Evolutionary conservation across 2,797 vertebrate genomes (phyloP), one percentile per base, ranked within the genome.

Genomic region (Tolypeutes matacus): DNA sequence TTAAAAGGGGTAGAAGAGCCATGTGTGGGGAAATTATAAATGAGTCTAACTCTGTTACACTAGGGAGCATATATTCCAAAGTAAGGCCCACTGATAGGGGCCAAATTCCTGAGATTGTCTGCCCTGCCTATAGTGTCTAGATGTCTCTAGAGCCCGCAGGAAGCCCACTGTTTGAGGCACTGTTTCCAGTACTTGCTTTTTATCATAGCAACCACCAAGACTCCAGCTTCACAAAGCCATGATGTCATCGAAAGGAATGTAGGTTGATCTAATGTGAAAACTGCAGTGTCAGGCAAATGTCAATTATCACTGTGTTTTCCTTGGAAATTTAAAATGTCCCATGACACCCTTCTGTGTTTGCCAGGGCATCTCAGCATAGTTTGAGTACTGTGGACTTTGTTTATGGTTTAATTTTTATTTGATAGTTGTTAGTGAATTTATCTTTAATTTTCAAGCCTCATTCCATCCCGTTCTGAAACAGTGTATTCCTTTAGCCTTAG

Each of bases 111-210:
- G 46, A 46, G 46, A 8, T 46, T 46, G 46, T 46, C 46, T 46
- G 46, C 46, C 46, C 46, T 46, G 46, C 46, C 46, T 46, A 9
- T 39, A 46, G 46, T 46, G 46, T 46, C 46, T 9, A 46, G 46
- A 46, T 46, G 46, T 9, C 46, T 46, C 46, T 46, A 46, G 46
- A 46, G 46, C 11, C 46, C 8, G 5, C 46, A 46, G 46, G 46
- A 46, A 8, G 5, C 46, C 46, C 9, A 8, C 46, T 46, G 46
- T 46, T 46, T 46, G 46, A 46, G 8, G 51, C 11, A 1, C 20
- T 73, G 46, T 17, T 0, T 31, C 82, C 29, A 86, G 65, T 39
- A 39, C 53, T 62, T 96, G 78, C 39, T 83, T 94, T 92, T 88
- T 62, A 34, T 89, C 67, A 65, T 31, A 69, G 56, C 31, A 36